Conservation (phyloP, 2,888 invertebrate species). For the Lymantria monacha region DNA sequence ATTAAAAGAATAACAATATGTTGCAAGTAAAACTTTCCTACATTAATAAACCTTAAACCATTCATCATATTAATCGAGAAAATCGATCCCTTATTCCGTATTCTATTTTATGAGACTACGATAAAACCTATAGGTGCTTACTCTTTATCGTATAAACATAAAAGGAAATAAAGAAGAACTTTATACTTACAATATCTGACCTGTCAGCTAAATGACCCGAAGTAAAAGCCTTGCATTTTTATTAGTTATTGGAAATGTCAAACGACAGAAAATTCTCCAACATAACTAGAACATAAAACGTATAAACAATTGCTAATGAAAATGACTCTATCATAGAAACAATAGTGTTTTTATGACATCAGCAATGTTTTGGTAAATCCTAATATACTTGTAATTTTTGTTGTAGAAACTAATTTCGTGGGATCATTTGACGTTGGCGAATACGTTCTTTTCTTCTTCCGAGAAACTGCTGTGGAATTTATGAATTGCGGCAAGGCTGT, state of each 20-base stretch:
- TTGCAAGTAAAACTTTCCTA: not conserved
- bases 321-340: constrained; percentile 8
- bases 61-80: constrained; percentile 51
- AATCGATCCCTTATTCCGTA: constrained; percentile 47
- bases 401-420: constrained; percentile 87
- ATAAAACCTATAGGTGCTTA: constrained; percentile 45
- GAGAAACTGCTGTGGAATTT: constrained; percentile 86
- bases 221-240: constrained; percentile 36
- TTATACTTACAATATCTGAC: constrained; percentile 35
- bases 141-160: constrained; percentile 44
- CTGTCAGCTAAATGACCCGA: constrained; percentile 38
- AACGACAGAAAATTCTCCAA: constrained; percentile 14
- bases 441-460: constrained; percentile 87
- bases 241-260: constrained; percentile 34
- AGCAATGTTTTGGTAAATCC: constrained; percentile 5
- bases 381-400: constrained; percentile 23
- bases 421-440: constrained; percentile 87
- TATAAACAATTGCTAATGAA: constrained; percentile 12
- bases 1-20: no score
- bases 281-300: constrained; percentile 1
- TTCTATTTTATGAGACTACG: constrained; percentile 49
- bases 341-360: constrained; percentile 6
- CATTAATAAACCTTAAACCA: constrained; percentile 1
- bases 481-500: constrained; percentile 87
- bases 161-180: constrained; percentile 46